phyloP scores from a whole-genome alignment of 2,888 invertebrate species.

The Bhutanitis thaidina region DNA sequence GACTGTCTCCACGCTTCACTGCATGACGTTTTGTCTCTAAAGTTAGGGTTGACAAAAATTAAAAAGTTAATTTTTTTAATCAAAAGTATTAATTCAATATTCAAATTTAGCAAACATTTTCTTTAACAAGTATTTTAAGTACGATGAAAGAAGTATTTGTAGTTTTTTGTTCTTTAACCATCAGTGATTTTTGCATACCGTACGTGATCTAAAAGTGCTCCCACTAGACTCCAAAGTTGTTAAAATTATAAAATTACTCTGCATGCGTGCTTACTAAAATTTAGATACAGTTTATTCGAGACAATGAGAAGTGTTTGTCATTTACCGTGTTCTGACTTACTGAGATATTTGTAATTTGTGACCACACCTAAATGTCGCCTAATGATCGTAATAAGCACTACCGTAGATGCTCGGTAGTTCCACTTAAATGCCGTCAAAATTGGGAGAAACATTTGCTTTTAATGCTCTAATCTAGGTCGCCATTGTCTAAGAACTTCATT shows the following conservation, averaged over 20 bases:
- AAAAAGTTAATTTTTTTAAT: background rate
- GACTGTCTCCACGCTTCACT: background rate
- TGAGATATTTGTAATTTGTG: constrained; percentile 32
- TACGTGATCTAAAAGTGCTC: too few species aligned
- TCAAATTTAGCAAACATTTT: too few species aligned
- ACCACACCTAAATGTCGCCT: constrained; percentile 34
- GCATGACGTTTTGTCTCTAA: background rate
- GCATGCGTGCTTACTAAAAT: constrained; percentile 6
- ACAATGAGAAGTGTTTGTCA: constrained; percentile 11
- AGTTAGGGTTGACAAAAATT: background rate
- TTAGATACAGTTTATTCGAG: constrained; percentile 12
- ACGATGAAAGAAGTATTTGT: too few species aligned
- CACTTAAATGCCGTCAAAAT: constrained; percentile 32
- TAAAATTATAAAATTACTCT: background rate
- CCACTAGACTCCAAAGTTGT: too few species aligned
- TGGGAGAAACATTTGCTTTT: constrained; percentile 27
- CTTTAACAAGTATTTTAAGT: too few species aligned
- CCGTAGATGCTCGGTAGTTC: constrained; percentile 20
- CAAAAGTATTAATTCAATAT: too few species aligned
- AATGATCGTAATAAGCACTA: constrained; percentile 36
- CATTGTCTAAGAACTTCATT: constrained; percentile 17
- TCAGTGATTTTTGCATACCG: too few species aligned
- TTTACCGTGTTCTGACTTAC: constrained; percentile 20
- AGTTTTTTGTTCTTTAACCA: too few species aligned
- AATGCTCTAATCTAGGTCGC: constrained; percentile 17